Evolutionary conservation across 2,888 invertebrate genomes (phyloP).

Genomic region (Limnephilus auricula): DNA sequence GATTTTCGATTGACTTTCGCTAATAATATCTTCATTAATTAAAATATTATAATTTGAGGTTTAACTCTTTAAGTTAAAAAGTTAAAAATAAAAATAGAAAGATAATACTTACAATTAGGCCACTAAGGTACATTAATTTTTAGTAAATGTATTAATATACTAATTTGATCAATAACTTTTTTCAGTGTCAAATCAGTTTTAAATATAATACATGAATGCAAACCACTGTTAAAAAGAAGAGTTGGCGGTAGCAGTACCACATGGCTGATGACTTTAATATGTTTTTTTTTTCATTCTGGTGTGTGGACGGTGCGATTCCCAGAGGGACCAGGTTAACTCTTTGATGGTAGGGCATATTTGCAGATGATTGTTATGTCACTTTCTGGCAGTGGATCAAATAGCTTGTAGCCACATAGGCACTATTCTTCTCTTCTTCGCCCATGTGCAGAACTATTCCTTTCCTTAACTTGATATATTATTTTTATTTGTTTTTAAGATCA

Average conservation of each 20-base stretch:
- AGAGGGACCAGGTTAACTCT: conserved; percentile 77
- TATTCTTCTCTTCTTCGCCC: conserved; percentile 32
- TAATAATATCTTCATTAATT: too few relatives aligned
- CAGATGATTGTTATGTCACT: conserved; percentile 65
- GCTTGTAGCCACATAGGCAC: conserved; percentile 44
- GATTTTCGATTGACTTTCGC: too few relatives aligned
- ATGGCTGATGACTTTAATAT: conserved; percentile 55
- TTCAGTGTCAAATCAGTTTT: background rate
- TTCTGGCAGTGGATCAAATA: conserved; percentile 46
- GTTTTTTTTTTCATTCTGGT: conserved; percentile 65
- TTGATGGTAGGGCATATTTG: conserved; percentile 77
- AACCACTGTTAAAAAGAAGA: background rate
- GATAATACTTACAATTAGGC: background rate
- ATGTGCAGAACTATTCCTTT: conserved; percentile 29
- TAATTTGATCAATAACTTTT: background rate
- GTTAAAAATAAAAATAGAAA: too few relatives aligned
- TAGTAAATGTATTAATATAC: background rate
- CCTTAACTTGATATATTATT: background rate
- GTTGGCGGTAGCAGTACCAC: conserved; percentile 24
- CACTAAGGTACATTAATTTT: too few relatives aligned
- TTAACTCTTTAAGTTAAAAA: too few relatives aligned
- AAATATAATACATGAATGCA: background rate
- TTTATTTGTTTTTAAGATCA: background rate
- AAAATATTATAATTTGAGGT: too few relatives aligned
- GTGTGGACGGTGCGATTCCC: conserved; percentile 55